Evolutionary conservation across 1,140 invertebrate genomes (phyloP), one percentile per base, ranked within the genome.

Genomic region (Metaphire vulgaris): DNA sequence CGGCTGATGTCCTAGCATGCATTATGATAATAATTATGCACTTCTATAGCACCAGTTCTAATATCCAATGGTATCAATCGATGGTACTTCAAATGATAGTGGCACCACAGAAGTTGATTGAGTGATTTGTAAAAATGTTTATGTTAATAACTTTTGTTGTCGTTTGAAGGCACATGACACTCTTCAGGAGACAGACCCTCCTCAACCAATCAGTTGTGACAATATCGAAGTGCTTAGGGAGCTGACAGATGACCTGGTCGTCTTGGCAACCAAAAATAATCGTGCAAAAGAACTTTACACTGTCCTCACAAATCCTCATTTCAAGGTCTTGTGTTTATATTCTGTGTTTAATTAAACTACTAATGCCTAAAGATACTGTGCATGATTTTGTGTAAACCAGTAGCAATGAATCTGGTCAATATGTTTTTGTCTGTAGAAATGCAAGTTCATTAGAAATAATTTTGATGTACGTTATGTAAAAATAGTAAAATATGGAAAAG

Each of bases 241-340:
- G 6, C 2, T 74, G 1, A 69, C 30, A 15, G 74, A 74, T 15
- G 74, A 74, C 26, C 65, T 74, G 33, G 32, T 34, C 14, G 72
- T 74, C 26, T 31, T 67, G 41, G 66, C 56, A 15, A 16, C 56
- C 26, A 67, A 31, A 66, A 66, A 74, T 65, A 33, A 31, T 21
- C 74, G 56, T 21, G 66, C 74, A 33, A 74, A 74, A 68, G 74
- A 74, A 30, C 66, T 74, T 21, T 67, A 74, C 64, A 28, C 26
- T n/a, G 67, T 74, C 21, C 30, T 74, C 56, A 67, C 29, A 16
- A 56, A 68, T 32, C 74, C 41, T 1, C 31, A 74, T 21, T 74
- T 74, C 66, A 74, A 74, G 74, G 74, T 68, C 26, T 1, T 1
- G n/a, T 14, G 29, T 69, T 29, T 16, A 28, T 15, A 15, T 69